A percentile compares a stretch with the other conserved stretches of the same genome.
Evolutionary conservation across 2,113 vertebrate genomes (phyloP).

Genomic region (Caretta caretta): DNA sequence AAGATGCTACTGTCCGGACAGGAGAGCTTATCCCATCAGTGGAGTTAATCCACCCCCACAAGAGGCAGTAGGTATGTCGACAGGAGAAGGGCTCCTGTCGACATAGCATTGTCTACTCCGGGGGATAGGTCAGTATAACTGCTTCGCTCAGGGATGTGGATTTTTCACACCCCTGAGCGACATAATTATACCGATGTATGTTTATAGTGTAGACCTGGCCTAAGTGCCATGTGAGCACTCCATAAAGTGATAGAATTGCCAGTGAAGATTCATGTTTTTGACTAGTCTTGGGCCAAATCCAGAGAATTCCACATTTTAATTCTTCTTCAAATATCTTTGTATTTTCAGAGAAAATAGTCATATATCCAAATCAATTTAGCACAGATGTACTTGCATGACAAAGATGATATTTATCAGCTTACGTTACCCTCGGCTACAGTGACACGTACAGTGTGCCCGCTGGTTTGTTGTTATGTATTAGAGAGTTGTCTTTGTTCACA

Average conservation of each 20-base stretch:
- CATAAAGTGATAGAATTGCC: neutral
- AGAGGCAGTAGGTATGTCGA: neutral
- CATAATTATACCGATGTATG: neutral
- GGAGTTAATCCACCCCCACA: neutral
- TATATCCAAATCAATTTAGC: neutral
- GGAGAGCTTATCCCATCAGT: neutral
- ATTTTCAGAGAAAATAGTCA: neutral
- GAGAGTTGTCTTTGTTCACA: neutral
- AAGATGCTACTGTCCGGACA: neutral
- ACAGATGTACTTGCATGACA: neutral
- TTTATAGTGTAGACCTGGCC: neutral
- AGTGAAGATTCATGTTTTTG: neutral
- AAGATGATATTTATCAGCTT: neutral
- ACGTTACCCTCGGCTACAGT: neutral
- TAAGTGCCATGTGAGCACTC: neutral
- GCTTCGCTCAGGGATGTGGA: neutral
- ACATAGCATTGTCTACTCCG: neutral
- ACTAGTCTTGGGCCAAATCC: neutral
- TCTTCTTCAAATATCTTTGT: neutral
- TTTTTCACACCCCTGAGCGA: neutral
- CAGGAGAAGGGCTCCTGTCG: neutral
- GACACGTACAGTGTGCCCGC: neutral
- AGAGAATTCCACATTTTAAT: neutral
- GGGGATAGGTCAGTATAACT: neutral
- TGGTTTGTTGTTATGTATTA: neutral